Conservation (phyloP, 1,140 invertebrate genomes). For the Halictus rubicundus region DNA sequence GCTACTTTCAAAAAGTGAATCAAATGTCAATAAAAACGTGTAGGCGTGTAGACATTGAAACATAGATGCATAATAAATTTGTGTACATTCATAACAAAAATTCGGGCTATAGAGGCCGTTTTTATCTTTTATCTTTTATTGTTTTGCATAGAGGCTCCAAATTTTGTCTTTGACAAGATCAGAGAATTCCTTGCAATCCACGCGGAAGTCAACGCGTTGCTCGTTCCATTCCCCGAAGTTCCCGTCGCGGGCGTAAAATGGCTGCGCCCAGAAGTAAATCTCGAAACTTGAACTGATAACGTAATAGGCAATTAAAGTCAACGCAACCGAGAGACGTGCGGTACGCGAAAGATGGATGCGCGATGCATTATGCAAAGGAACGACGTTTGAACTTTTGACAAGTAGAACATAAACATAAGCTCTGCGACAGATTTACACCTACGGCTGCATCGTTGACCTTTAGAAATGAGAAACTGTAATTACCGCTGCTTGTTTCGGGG, state of each 20-base stretch:
- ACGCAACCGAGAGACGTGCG: background rate
- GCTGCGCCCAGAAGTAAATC: background rate
- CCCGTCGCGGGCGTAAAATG: background rate
- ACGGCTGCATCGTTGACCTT: constrained; percentile 57
- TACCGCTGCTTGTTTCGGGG: background rate
- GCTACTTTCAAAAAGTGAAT: too few species aligned
- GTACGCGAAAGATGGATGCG: constrained; percentile 54
- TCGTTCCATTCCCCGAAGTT: background rate
- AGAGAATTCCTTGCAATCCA: background rate
- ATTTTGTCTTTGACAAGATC: too few species aligned
- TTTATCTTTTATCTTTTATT: too few species aligned
- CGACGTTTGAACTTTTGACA: constrained; percentile 73
- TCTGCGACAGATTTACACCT: constrained; percentile 45
- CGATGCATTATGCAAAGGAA: constrained; percentile 68
- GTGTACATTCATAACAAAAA: too few species aligned
- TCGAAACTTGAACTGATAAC: background rate
- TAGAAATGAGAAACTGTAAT: constrained; percentile 48
- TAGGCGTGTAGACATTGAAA: too few species aligned
- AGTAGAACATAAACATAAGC: constrained; percentile 58
- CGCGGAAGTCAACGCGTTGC: background rate
- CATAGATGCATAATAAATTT: too few species aligned
- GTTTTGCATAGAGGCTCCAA: too few species aligned
- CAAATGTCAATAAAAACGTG: too few species aligned
- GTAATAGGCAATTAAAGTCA: constrained; percentile 39
- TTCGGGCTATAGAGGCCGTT: too few species aligned